Base-by-base conservation (phyloP, 2,888 invertebrate species). In the Tromatobia lineatoria region DNA sequence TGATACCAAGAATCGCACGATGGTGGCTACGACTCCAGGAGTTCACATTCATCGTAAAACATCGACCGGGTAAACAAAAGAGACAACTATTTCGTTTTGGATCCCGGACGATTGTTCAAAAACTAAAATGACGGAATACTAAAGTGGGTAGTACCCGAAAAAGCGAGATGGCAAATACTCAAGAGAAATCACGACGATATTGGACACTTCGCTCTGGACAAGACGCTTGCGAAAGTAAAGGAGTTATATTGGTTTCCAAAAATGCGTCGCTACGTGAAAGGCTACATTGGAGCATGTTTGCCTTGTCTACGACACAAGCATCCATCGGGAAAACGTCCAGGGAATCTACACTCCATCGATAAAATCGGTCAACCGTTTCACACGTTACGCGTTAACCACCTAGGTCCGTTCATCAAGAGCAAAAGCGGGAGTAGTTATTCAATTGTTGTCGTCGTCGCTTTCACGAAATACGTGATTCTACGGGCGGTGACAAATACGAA, bases 211-310 rank as follows among this genome's bases (percentile, higher is more conserved):
- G 88, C 83, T 2, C 34, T 87, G 1, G 86, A 87, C 8, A 83
- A 86, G 71, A 86, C 85, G 8, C 18, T 87, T 10, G 70, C 42
- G 6, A 83, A 78, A 52, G 52, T 89, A 52, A 67, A 34, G 7
- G 61, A 82, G 25, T 52, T 79, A 10, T 89, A 89, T 71, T 90
- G 87, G 86, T 88, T 89, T 34, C 86, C 85, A 10, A 52, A 75
- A 10, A 87, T 89, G 87, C 76, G 80, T n/a, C 73, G 59, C 0
- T 87, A 87, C 59, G 83, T 87, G 6, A 85, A 76, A 66, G 57
- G 80, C 3, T 81, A 88, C 42, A 82, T 88, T 7, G 38, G 64
- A 34, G 80, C 84, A 20, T 89, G 87, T 79, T 4, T 88, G n/a
- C 67, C 81, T 3, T 89, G 88, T 67, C 45, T 88, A 18, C 69